Evolutionary conservation across 2,888 invertebrate species (phyloP), one percentile per base, ranked within the genome.

Genomic region (Sarcophaga variegata): DNA sequence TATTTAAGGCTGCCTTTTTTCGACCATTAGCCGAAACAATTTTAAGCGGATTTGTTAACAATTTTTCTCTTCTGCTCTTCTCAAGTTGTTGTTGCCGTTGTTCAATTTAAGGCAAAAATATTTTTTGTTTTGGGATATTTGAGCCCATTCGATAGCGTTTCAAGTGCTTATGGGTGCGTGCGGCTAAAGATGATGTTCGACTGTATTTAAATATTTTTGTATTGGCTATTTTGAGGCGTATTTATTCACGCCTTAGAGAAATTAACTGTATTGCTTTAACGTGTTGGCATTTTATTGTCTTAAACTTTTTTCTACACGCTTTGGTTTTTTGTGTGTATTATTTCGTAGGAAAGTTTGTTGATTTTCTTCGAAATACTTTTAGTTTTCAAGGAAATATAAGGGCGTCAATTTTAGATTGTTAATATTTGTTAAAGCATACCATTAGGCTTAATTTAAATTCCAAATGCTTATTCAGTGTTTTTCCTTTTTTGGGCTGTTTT

Each of bases 11-110:
- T 49, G 77, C 77, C 69, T 47, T 75, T 70, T 37, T 77, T 27
- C 74, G 47, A 74, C 80, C 85, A 75, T 86, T 77, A 81, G 70
- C 86, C 78, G 64, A 62, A 85, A 70, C 25, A 88, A 81, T 88
- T 87, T 85, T 85, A 88, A 85, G 85, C 82, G 83, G 83, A 88
- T 88, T 88, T 85, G 84, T 87, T 87, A 82, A 84, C 81, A 81
- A 82, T 69, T 77, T 76, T 37, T 37, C 6, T 37, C 1, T 54
- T 79, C 64, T 54, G 12, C 17, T 17, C 4, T 14, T 17, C 17
- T 54, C 54, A 54, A 17, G 20, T 59, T 54, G 47, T n/a, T 69
- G 17, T 27, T 64, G 63, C 25, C 45, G 8, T 25, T 62, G 62
- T 64, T 76, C 60, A 14, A 22, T 71, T 76, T 27, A 70, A 66